phyloP scores from a whole-genome alignment of 2,888 invertebrate genomes.

The Pristionchus japonicus region DNA sequence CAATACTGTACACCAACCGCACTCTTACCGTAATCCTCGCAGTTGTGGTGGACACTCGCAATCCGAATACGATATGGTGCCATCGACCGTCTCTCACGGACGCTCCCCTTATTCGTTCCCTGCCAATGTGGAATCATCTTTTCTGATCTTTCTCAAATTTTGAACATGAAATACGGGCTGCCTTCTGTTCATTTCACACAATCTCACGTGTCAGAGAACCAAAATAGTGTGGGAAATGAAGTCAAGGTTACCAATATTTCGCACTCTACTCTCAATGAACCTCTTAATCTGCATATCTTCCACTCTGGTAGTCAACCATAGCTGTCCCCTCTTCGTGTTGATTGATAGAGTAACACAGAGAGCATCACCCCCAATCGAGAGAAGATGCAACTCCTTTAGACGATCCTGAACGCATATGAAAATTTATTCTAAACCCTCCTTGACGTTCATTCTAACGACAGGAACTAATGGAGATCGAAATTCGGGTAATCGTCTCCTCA shows the following conservation, averaged over 20 bases:
- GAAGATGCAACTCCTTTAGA: slow-evolving; percentile 22
- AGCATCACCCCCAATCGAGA: slow-evolving; percentile 35
- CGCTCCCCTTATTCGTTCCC: slow-evolving; percentile 17
- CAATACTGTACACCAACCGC: background rate
- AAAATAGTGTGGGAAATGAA: too few species aligned
- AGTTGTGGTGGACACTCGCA: background rate
- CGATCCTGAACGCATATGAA: slow-evolving; percentile 31
- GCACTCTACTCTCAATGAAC: too few species aligned
- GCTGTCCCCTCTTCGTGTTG: slow-evolving; percentile 36
- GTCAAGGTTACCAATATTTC: background rate
- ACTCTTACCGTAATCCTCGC: slow-evolving; percentile 3
- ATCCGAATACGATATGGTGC: slow-evolving; percentile 46
- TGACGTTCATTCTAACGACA: too few species aligned
- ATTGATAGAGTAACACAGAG: slow-evolving; percentile 34
- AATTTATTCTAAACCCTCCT: background rate
- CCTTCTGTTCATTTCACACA: too few species aligned
- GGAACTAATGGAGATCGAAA: too few species aligned
- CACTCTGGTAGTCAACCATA: slow-evolving; percentile 44
- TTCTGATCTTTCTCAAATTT: too few species aligned
- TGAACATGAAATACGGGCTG: too few species aligned
- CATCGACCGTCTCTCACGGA: background rate
- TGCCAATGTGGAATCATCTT: too few species aligned
- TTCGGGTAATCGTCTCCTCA: too few species aligned
- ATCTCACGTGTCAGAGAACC: too few species aligned
- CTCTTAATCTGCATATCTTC: slow-evolving; percentile 44